Evolutionary conservation across 2,888 invertebrate genomes (phyloP), one percentile per base, ranked within the genome.

Genomic region (Euproctis similis): DNA sequence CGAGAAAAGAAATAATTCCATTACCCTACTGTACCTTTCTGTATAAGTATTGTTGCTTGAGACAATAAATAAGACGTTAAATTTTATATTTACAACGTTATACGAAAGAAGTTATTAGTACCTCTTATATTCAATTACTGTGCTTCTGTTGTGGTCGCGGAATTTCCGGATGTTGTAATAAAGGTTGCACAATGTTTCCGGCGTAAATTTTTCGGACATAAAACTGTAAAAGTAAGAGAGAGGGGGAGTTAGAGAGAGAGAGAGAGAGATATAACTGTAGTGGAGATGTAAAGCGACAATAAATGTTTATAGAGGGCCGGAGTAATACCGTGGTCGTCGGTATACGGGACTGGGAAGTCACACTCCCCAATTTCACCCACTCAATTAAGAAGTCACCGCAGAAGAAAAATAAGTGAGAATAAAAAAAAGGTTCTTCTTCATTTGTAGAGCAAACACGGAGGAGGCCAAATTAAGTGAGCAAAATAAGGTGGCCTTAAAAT

Each of bases 81-180:
- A 74, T 77, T 77, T 82, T 80, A 82, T 84, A n/a, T 82, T 82
- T 78, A 81, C 74, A 80, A 53, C 81, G 53, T 68, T 66, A 77
- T 77, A 75, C 66, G 78, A 74, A 80, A 77, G 78, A 74, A 76
- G 76, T 74, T 72, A 75, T 75, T 74, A 73, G 77, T 82, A 84
- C n/a, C n/a, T n/a, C n/a, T 84, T 82, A 81, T 77, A 78, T 84
- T 82, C 82, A 84, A 84, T 84, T 82, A 82, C 73, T 59, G n/a
- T n/a, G 59, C 59, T 53, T 4, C 14, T n/a, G n/a, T 60, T 59
- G 59, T 53, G 65, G 62, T 68, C 64, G 71, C 67, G 65, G 69
- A 71, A 82, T 81, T 77, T 80, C 65, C n/a, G n/a, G 49, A 48
- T 42, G 53, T 48, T 47, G 81, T 74, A 76, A 82, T 81, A 82